phyloP scores from a whole-genome alignment of 1,140 invertebrate species.

The Patella vulgata region DNA sequence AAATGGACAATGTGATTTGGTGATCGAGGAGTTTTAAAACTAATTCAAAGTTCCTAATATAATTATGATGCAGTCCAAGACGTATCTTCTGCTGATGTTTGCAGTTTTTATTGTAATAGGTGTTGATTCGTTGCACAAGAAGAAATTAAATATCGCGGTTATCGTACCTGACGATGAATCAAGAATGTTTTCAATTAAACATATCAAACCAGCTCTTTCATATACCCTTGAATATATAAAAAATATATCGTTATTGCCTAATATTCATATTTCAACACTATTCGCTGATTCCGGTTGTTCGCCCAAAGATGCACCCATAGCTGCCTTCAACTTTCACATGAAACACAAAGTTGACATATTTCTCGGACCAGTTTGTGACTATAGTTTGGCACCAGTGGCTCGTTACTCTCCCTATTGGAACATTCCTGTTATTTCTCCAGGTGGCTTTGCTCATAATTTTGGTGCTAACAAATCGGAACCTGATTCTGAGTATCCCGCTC shows the following conservation, averaged over 20 bases:
- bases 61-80: too few species aligned
- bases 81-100: too few species aligned
- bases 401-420: constrained; percentile 85
- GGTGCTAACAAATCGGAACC: constrained; percentile 35
- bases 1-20: too few species aligned
- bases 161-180: background rate
- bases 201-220: constrained; percentile 12
- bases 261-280: too few species aligned
- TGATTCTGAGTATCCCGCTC: constrained; percentile 16
- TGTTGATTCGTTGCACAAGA: too few species aligned
- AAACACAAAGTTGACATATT: constrained; percentile 68
- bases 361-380: constrained; percentile 88
- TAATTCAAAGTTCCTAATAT: too few species aligned
- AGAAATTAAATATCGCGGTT: background rate
- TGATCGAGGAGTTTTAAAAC: too few species aligned
- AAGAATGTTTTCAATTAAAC: constrained; percentile 12
- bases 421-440: constrained; percentile 85
- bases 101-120: too few species aligned
- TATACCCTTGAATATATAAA: background rate
- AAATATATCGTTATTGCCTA: too few species aligned
- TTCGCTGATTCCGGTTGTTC: background rate
- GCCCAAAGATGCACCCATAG: background rate
- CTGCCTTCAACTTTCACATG: background rate
- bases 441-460: constrained; percentile 83
- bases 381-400: constrained; percentile 88